Base-by-base conservation (phyloP, 2,888 invertebrate genomes). In the Drosophila monieri region DNA sequence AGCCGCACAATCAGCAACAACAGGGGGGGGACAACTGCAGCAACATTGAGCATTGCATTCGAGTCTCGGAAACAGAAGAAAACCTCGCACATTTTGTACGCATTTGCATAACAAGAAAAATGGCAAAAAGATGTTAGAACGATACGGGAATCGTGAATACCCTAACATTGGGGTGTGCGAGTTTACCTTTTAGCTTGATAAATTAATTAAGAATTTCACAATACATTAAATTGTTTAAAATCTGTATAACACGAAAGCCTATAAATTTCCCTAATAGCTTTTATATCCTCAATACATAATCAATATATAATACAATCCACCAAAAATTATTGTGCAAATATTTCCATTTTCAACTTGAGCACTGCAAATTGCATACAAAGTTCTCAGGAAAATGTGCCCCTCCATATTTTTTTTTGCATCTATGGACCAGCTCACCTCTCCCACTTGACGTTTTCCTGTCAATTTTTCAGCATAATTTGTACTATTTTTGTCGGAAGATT, bases 21-120 rank as follows among this genome's bases (percentile, higher is more conserved):
- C 21, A 12, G 32, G 14, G 48, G 49, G 44, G 57, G 21, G 21
- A 4, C 21, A 39, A 58, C n/a, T 51, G 49, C 51, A 48, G 23
- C 55, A 51, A 55, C 62, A 62, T 54, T 47, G 64, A 47, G 53
- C 46, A 51, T 51, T 58, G 70, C 66, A 71, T 53, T 43, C 15
- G 73, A 49, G 64, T 35, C 64, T 53, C 53, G 73, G 55, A 61
- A 55, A 74, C 32, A 49, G 66, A 69, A 58, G 85, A 75, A 83
- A 80, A 77, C 73, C 80, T 88, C 84, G 80, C 85, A 84, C 85
- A 88, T 77, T 80, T 77, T 84, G 67, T 85, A 88, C 87, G 88
- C 83, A 83, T 83, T 83, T 83, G 83, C 83, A 83, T 83, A 88
- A 86, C 87, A 61, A 80, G 88, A 67, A 73, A 70, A 61, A 48